Evolutionary conservation across 1,140 invertebrate species (phyloP).

Genomic region (Aleiodes sp.): DNA sequence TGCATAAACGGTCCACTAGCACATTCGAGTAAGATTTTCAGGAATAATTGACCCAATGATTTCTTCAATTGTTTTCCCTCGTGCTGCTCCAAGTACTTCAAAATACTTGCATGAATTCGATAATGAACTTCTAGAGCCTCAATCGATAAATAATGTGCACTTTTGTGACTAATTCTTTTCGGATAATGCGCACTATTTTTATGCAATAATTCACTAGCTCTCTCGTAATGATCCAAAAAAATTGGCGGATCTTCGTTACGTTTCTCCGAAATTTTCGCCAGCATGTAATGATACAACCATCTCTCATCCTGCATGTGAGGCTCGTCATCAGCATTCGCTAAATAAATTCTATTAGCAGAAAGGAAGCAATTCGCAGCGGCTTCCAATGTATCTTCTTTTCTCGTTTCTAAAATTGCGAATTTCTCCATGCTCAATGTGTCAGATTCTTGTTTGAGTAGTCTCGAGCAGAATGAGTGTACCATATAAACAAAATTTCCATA

Average conservation of each 20-base stretch:
- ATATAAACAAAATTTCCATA: conserved; percentile 88
- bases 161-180: conserved; percentile 84
- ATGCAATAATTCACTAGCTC: conserved; percentile 77
- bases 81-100: conserved; percentile 85
- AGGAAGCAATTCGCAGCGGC: conserved; percentile 81
- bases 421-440: conserved; percentile 81
- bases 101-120: conserved; percentile 83
- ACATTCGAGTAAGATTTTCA: conserved; percentile 56
- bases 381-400: conserved; percentile 81
- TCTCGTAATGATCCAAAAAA: conserved; percentile 82
- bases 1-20: conserved; percentile 61
- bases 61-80: conserved; percentile 65
- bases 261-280: conserved; percentile 91
- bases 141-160: conserved; percentile 83
- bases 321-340: conserved; percentile 53
- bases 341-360: conserved; percentile 72
- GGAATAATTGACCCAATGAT: conserved; percentile 55
- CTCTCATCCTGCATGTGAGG: conserved; percentile 75
- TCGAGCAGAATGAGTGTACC: conserved; percentile 86
- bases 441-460: conserved; percentile 82
- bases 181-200: conserved; percentile 88
- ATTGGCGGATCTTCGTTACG: conserved; percentile 75
- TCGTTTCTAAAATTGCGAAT: conserved; percentile 77
- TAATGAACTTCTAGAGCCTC: conserved; percentile 90
- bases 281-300: conserved; percentile 93